Conservation (phyloP, 2,797 vertebrate genomes). For the Enteromius argenteus region DNA sequence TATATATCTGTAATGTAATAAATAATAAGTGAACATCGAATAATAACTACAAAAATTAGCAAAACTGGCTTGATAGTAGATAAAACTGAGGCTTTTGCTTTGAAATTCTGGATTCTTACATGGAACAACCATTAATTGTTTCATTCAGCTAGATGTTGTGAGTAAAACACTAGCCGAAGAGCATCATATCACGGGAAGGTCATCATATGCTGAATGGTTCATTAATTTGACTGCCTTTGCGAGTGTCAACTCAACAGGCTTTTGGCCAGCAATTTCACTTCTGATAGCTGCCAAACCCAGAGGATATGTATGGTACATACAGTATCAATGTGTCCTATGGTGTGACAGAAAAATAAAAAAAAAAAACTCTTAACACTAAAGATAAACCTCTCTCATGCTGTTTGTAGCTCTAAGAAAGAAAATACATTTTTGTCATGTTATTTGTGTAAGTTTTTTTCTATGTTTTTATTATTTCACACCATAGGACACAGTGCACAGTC, state of each 20-base stretch:
- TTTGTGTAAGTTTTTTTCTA: too few species aligned
- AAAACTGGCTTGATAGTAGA: background rate
- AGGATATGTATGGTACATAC: background rate
- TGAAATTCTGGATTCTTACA: background rate
- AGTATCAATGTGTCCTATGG: too few species aligned
- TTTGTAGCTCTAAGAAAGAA: too few species aligned
- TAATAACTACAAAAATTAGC: background rate
- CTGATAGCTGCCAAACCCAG: background rate
- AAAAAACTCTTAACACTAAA: too few species aligned
- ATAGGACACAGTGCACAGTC: too few species aligned
- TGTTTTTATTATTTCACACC: too few species aligned
- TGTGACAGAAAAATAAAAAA: too few species aligned
- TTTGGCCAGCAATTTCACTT: background rate
- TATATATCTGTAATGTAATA: background rate
- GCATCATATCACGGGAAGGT: background rate
- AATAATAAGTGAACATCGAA: background rate
- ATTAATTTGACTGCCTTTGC: slow-evolving; percentile 63
- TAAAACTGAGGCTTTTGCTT: background rate
- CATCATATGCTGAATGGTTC: slow-evolving; percentile 1
- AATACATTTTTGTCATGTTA: too few species aligned
- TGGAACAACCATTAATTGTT: background rate
- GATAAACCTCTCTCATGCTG: too few species aligned
- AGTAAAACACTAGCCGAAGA: background rate
- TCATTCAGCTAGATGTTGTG: background rate
- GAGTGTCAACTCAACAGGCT: slow-evolving; percentile 47